These are phyloP conservation scores for Candoia aspera DNA, from an alignment of 2,113 vertebrate species.

Conservation along the genomic window DNA sequence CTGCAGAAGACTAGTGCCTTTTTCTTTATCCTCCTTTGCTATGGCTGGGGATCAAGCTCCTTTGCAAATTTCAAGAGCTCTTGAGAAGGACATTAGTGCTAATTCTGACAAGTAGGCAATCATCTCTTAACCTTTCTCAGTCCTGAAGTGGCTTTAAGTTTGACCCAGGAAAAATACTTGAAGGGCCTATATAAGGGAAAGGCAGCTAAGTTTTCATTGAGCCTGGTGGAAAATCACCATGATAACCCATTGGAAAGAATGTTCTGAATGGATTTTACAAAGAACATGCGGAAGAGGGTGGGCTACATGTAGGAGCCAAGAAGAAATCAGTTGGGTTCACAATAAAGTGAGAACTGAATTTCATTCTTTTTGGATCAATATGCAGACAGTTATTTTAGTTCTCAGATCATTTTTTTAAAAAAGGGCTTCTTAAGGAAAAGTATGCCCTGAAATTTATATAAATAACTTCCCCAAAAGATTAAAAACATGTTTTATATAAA, in stretches of 20 bases:
- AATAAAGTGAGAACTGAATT: neutral
- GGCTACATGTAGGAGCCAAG: neutral
- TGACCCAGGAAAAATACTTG: neutral
- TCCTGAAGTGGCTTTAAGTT: neutral
- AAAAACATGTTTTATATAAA: neutral
- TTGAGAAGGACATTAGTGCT: neutral
- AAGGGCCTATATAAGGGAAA: neutral
- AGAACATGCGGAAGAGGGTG: neutral
- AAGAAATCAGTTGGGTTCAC: neutral
- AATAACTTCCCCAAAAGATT: neutral
- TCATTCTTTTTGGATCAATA: neutral
- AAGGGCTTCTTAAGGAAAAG: neutral
- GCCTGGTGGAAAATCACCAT: neutral
- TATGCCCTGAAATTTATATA: neutral
- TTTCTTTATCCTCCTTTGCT: neutral
- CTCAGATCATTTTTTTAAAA: neutral
- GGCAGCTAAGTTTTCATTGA: neutral
- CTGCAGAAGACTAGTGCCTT: neutral
- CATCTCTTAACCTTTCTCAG: neutral
- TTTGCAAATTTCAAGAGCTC: neutral
- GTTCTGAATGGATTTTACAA: neutral
- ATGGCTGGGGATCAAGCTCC: neutral
- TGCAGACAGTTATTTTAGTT: neutral
- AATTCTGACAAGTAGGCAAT: neutral
- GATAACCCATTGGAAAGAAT: neutral